Conservation (phyloP, 2,797 vertebrate genomes). For the Crenuchus spilurus region DNA sequence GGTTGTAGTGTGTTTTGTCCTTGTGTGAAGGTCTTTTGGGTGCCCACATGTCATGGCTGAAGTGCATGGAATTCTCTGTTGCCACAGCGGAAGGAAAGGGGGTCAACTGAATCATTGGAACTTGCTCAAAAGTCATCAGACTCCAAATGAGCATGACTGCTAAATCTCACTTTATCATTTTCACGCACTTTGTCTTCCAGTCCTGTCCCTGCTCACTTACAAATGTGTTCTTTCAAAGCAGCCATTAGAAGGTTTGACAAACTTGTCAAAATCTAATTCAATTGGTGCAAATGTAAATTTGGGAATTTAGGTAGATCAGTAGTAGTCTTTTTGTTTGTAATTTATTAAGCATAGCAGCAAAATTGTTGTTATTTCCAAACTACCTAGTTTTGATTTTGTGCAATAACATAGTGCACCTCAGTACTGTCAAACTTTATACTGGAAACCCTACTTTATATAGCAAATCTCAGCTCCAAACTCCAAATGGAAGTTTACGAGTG, state of each 20-base stretch:
- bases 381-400: not conserved
- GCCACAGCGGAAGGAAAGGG: not conserved
- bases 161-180: too few relatives aligned
- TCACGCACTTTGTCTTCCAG: not conserved
- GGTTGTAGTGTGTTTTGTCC: not conserved
- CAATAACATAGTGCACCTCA: not conserved
- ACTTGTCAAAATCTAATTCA: not conserved
- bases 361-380: not conserved
- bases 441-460: not conserved
- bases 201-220: not conserved
- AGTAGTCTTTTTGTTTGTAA: too few relatives aligned
- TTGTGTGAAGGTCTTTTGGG: conserved; percentile 16
- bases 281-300: too few relatives aligned
- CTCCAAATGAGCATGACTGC: not conserved
- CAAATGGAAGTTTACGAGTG: too few relatives aligned
- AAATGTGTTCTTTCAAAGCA: not conserved
- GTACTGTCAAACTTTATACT: not conserved
- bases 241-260: not conserved
- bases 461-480: too few relatives aligned
- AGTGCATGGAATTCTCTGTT: not conserved
- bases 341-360: not conserved
- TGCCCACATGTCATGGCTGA: not conserved
- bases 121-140: not conserved
- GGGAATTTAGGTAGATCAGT: too few relatives aligned
- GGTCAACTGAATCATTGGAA: not conserved